Conservation (phyloP, 2,888 invertebrate genomes). For the Hemithea aestivaria region DNA sequence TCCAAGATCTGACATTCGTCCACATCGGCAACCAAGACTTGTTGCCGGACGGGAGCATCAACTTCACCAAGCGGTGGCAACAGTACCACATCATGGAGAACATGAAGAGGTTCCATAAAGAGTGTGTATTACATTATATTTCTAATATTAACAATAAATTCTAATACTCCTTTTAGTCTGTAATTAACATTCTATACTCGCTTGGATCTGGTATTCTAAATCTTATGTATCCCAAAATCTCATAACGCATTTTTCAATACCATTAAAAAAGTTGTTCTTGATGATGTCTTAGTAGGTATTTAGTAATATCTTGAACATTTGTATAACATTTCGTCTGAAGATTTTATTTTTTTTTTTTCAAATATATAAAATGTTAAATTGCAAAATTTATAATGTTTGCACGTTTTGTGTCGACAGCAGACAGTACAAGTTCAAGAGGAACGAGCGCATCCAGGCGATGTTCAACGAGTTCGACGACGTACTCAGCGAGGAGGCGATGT, state of each 20-base stretch:
- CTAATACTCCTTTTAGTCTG: too few relatives aligned
- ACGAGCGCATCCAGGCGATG: constrained; percentile 95
- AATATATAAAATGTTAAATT: too few relatives aligned
- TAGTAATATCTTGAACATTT: too few relatives aligned
- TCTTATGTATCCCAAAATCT: too few relatives aligned
- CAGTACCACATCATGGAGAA: constrained; percentile 99
- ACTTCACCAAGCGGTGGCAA: constrained; percentile 99
- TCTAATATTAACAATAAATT: not conserved
- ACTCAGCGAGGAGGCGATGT: constrained; percentile 97
- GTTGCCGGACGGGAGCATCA: constrained; percentile 91
- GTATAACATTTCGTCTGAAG: too few relatives aligned
- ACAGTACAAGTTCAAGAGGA: constrained; percentile 94
- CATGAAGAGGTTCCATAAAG: constrained; percentile 98
- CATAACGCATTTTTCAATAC: too few relatives aligned
- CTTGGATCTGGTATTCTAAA: too few relatives aligned
- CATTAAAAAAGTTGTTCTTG: too few relatives aligned
- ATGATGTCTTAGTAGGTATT: too few relatives aligned
- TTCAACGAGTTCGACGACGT: constrained; percentile 98
- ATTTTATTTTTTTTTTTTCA: too few relatives aligned
- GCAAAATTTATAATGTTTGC: too few relatives aligned
- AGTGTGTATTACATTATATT: constrained; percentile 83
- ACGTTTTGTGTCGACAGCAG: constrained; percentile 66
- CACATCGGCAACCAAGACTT: constrained; percentile 98
- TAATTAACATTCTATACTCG: too few relatives aligned
- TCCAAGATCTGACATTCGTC: constrained; percentile 99